phyloP scores from a whole-genome alignment of 2,888 invertebrate genomes.

The Cistogaster globosa region DNA sequence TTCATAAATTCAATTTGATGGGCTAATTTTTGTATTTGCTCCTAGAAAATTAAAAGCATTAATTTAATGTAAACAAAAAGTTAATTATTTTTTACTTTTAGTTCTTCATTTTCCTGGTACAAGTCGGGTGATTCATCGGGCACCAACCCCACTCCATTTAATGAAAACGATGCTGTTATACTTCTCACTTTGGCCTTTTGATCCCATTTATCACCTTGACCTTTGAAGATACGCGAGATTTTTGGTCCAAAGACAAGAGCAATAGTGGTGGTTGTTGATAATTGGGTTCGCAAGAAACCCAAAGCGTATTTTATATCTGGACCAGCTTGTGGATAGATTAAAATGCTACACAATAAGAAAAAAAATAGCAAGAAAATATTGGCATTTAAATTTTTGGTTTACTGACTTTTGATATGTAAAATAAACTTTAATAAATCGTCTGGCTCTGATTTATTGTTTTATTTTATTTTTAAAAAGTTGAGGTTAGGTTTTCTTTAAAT shows the following conservation, averaged over 20 bases:
- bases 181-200: constrained; percentile 92
- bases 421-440: too few relatives aligned
- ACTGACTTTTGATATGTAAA: not conserved
- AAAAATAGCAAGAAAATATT: not conserved
- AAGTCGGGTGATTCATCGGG: constrained; percentile 93
- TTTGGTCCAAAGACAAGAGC: constrained; percentile 83
- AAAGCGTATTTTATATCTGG: constrained; percentile 96
- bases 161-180: constrained; percentile 92
- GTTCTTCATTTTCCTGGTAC: constrained; percentile 95
- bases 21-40: constrained; percentile 95
- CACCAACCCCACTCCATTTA: constrained; percentile 93
- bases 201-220: constrained; percentile 96
- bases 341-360: constrained; percentile 85
- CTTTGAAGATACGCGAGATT: constrained; percentile 91
- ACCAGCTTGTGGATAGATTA: constrained; percentile 93
- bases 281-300: constrained; percentile 94
- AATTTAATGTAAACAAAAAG: not conserved
- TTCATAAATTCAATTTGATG: constrained; percentile 97
- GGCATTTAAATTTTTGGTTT: not conserved
- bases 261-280: constrained; percentile 91
- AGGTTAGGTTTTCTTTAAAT: too few relatives aligned
- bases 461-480: too few relatives aligned
- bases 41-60: constrained; percentile 84
- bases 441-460: too few relatives aligned
- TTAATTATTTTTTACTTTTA: constrained; percentile 86